phyloP scores from a whole-genome alignment of 2,888 invertebrate genomes.

The Himalopsyche kuldschensis region DNA sequence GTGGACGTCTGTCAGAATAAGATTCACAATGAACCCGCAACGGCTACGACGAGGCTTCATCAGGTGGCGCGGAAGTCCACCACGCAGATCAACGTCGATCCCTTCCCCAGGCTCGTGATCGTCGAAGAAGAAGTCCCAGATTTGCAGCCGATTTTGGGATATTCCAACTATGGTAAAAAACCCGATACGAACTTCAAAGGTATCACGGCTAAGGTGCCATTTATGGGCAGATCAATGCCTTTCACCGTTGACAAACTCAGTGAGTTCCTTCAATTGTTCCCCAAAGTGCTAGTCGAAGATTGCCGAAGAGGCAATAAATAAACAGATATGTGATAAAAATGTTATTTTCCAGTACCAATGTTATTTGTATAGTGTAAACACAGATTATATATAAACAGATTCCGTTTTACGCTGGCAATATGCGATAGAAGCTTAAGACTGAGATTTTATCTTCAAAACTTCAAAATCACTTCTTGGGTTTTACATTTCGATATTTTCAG shows the following conservation, averaged over 20 bases:
- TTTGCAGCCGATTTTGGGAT: not conserved
- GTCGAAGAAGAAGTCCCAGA: not conserved
- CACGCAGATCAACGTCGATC: slow-evolving; percentile 41
- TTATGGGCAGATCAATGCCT: slow-evolving; percentile 56
- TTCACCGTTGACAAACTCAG: slow-evolving; percentile 57
- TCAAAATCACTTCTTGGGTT: too few relatives aligned
- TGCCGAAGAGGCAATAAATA: not conserved
- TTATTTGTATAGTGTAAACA: too few relatives aligned
- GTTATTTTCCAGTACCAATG: not conserved
- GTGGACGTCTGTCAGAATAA: not conserved
- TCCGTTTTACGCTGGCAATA: too few relatives aligned
- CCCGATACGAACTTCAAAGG: not conserved
- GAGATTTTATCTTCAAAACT: too few relatives aligned
- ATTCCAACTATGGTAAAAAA: slow-evolving; percentile 14
- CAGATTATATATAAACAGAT: too few relatives aligned
- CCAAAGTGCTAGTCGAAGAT: slow-evolving; percentile 54
- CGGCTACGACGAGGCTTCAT: not conserved
- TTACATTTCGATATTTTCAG: too few relatives aligned
- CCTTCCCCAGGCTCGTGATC: not conserved
- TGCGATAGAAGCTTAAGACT: too few relatives aligned
- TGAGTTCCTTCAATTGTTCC: slow-evolving; percentile 57
- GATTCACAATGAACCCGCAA: not conserved
- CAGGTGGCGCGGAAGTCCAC: slow-evolving; percentile 57
- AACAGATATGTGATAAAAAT: not conserved
- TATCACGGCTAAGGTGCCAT: slow-evolving; percentile 54